Base-by-base conservation (phyloP, 1,140 invertebrate genomes). In the Matsumurasca onukii region DNA sequence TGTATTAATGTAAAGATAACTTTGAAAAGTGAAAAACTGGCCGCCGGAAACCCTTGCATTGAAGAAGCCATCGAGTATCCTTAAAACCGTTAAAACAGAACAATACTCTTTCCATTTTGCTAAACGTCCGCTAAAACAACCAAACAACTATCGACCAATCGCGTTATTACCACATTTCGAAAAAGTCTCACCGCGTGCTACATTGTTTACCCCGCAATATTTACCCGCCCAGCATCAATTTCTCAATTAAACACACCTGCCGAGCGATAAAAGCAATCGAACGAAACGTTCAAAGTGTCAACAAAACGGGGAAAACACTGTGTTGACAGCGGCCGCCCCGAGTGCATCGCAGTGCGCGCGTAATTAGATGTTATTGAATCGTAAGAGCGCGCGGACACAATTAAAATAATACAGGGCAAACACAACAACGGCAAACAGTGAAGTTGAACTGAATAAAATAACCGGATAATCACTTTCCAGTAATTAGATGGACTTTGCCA, bases 171-270 rank as follows among this genome's bases (percentile, higher is more conserved):
- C 30, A 12, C 55, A 12, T 59, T 59, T 27, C 3, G 25, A 13
- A 59, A 59, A 27, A 13, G 5, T 24, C 49, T 5, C 20, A 24
- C 12, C 22, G 49, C 49, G 55, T 22, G 15, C 25, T 59, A 39
- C 34, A 39, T n/a, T 29, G 25, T 59, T 59, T 59, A 24, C 55
- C 25, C 24, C 3, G 49, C 3, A n/a, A 9, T 59, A 27, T 59
- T 59, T 59, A 27, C 55, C 5, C 3, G n/a, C n/a, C n/a, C 25
- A 3, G 25, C 55, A 5, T 20, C 25, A n/a, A 22, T 22, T 20
- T 52, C 55, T 59, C 55, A 59, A 59, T 59, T 59, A 59, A 59
- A 59, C 55, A 59, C 30, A n/a, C n/a, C n/a, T n/a, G n/a, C n/a
- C n/a, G n/a, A n/a, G n/a, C n/a, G n/a, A n/a, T n/a, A n/a, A n/a